Base-by-base conservation (phyloP, 2,888 invertebrate species). In the Conops quadrifasciatus region DNA sequence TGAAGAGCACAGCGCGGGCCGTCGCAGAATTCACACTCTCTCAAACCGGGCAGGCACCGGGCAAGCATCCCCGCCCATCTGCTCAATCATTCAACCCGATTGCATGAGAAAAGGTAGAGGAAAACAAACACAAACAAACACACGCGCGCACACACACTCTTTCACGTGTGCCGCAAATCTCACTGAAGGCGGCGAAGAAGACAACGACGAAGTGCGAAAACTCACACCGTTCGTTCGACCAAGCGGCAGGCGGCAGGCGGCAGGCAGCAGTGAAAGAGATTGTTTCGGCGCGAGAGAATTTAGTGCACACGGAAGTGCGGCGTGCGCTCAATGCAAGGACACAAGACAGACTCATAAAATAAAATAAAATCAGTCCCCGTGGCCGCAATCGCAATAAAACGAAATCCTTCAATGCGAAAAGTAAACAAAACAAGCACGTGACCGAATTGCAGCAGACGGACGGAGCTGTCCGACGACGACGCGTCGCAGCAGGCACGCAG, bases 401-500 rank as follows among this genome's bases (percentile, higher is more conserved):
- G 77, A 78, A 81, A 82, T 81, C 81, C 80, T 77, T 79, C 81
- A 83, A 82, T 81, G 80, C 79, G 77, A 73, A 78, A 79, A 80
- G 80, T 82, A 83, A 83, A 83, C 82, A 83, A 81, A 79, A 77
- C 76, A 76, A 71, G 78, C 83, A 83, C 83, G 83, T 83, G 83
- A 80, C 81, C 75, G 69, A 70, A 51, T 45, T 26, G 49, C 36
- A 36, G 28, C 21, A 62, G 49, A 26, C 30, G 49, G 21, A 13
- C 59, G 45, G 28, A 58, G 30, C 49, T 53, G 21, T 43, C 45
- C 13, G 67, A 64, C 63, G 62, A 47, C 59, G 65, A 67, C 59
- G 58, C 64, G 62, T 58, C 59, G 65, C 70, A 65, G 58, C 64
- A 63, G 56, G 58, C 58, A 60, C 71, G 67, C 4, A 36, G 36